Percentiles rank a stretch among this genome's conserved stretches.
Conservation (phyloP, 2,113 vertebrate species). For the Aegotheles bennettii region DNA sequence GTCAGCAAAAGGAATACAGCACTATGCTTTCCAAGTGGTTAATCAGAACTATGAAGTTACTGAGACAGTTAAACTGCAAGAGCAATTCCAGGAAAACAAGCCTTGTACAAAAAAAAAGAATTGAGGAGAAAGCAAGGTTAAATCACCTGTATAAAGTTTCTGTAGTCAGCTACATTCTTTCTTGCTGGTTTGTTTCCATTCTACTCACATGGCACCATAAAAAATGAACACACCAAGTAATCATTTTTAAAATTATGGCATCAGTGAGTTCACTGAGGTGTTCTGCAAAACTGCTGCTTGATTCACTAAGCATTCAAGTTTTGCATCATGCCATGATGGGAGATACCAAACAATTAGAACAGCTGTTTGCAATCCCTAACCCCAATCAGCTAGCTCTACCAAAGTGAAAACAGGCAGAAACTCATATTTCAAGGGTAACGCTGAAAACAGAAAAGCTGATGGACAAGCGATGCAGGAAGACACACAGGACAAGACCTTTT, state of each 20-base stretch:
- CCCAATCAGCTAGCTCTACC: background rate
- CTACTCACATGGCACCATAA: background rate
- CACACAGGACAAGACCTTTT: background rate
- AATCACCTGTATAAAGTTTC: background rate
- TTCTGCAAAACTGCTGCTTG: background rate
- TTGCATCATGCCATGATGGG: background rate
- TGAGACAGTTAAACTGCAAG: background rate
- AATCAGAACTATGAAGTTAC: background rate
- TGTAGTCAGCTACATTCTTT: background rate
- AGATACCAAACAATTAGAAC: background rate
- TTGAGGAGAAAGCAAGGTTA: background rate
- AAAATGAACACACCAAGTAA: background rate
- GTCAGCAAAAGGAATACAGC: background rate
- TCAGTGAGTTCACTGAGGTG: background rate
- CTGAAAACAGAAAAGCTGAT: background rate
- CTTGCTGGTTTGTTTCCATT: background rate
- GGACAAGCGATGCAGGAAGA: background rate
- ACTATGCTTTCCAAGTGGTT: background rate
- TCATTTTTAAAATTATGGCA: background rate
- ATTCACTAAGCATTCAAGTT: background rate
- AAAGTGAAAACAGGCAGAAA: background rate
- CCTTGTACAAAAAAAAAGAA: background rate
- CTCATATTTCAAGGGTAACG: background rate
- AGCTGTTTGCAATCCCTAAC: background rate
- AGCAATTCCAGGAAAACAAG: background rate